Base-by-base conservation (phyloP, 2,888 invertebrate genomes). In the Dyspetes luteomarginatus region DNA sequence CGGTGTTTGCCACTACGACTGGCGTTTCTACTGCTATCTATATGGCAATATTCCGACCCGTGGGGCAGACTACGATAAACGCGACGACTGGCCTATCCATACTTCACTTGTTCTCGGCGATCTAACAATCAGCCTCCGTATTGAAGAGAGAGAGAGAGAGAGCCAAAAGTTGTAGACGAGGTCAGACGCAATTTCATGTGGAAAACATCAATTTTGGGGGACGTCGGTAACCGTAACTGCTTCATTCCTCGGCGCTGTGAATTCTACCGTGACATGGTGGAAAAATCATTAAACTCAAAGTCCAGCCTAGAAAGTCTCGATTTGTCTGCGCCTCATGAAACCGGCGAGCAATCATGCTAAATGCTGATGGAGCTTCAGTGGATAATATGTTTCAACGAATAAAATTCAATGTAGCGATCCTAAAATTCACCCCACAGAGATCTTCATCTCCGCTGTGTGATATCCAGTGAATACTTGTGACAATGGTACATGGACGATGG, bases 1-100 rank as follows among this genome's bases (percentile, higher is more conserved):
- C 92, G 89, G 85, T 90, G 86, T 90, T 90, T 89, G 92, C 89
- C 88, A 89, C 90, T 88, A 90, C 90, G 85, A 85, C 86, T 85
- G 85, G 83, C 84, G 83, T 83, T 82, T 84, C 82, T 84, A 56
- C 52, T 55, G 75, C 22, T 64, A 45, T 50, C 22, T 24, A 74
- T 36, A 58, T n/a, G 28, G 56, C 55, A 65, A 67, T 74, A 48
- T 74, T 30, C 36, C 58, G 74, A 74, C 74, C 74, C 65, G 41
- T 73, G 67, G 74, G 67, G 48, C 50, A 80, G 52, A 81, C 41
- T 73, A 45, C 50, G 64, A 56, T 45, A 64, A 78, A 68, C 45
- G 60, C 64, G 52, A 65, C 48, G 77, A 72, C 52, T 28, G 30
- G 9, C 26, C 69, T 22, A 36, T 55, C 74, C 74, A 36, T 82